phyloP scores from a whole-genome alignment of 2,113 vertebrate genomes.

The Aplodontia rufa region DNA sequence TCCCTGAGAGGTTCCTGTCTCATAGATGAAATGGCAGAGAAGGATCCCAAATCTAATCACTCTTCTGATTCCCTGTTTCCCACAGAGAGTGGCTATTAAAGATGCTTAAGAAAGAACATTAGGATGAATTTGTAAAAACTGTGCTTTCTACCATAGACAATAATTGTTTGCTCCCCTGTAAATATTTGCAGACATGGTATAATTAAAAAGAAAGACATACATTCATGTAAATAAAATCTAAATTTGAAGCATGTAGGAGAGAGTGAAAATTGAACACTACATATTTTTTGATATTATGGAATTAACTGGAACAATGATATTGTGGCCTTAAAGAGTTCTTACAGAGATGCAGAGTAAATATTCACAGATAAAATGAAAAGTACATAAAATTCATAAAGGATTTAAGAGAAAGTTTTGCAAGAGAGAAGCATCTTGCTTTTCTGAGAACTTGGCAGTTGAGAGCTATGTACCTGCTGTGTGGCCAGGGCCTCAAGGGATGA shows the following conservation, averaged over 20 bases:
- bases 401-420: constrained; percentile 12
- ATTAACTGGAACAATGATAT: background rate
- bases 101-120: background rate
- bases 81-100: background rate
- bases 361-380: constrained; percentile 27
- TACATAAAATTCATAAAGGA: background rate
- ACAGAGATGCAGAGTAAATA: background rate
- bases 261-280: background rate
- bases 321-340: background rate
- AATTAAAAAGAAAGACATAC: background rate
- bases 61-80: background rate
- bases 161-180: background rate
- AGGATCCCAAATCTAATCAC: background rate
- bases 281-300: background rate
- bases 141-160: background rate
- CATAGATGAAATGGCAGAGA: background rate
- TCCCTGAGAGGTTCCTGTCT: background rate
- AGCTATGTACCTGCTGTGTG: background rate
- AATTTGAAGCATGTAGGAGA: background rate
- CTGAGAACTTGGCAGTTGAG: constrained; percentile 34
- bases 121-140: background rate
- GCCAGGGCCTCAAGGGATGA: background rate
- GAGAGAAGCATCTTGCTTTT: background rate
- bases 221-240: background rate
- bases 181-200: background rate